Conservation (phyloP, 2,797 vertebrate genomes). For the Staurois parvus region DNA sequence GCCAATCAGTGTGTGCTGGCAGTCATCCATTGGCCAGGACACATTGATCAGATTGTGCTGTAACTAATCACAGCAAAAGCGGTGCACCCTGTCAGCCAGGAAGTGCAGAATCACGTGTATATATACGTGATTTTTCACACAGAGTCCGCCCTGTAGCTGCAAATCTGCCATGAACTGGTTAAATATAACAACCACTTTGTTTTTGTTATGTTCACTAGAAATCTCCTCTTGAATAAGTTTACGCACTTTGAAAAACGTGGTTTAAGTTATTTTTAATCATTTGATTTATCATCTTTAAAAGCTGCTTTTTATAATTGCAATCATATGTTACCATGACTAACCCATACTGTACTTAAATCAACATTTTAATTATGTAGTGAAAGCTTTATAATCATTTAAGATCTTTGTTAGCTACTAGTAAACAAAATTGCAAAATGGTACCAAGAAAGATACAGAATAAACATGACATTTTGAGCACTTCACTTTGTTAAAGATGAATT, state of each 20-base stretch:
- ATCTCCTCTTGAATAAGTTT: too few relatives aligned
- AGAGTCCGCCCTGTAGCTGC: too few relatives aligned
- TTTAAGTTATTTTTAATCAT: slow-evolving; percentile 21
- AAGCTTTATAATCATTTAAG: not conserved
- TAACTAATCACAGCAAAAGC: too few relatives aligned
- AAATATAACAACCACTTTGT: too few relatives aligned
- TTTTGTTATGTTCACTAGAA: too few relatives aligned
- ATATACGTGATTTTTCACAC: too few relatives aligned
- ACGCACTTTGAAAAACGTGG: not conserved
- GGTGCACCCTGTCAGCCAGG: too few relatives aligned
- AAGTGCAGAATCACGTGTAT: too few relatives aligned
- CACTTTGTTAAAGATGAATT: slow-evolving; percentile 5
- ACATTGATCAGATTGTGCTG: too few relatives aligned
- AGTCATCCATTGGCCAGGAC: too few relatives aligned
- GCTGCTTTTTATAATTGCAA: not conserved
- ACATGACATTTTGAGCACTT: slow-evolving; percentile 4
- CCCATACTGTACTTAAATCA: not conserved
- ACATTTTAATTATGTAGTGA: not conserved
- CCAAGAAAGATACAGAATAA: not conserved
- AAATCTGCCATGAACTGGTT: too few relatives aligned
- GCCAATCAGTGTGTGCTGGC: too few relatives aligned
- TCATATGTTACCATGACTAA: not conserved
- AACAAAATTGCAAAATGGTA: not conserved
- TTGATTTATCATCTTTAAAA: not conserved
- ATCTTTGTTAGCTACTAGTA: not conserved